A percentile compares a stretch with the other conserved stretches of the same genome.
phyloP scores from a whole-genome alignment of 2,113 vertebrate species.

The sheep (Ovis aries) region DNA sequence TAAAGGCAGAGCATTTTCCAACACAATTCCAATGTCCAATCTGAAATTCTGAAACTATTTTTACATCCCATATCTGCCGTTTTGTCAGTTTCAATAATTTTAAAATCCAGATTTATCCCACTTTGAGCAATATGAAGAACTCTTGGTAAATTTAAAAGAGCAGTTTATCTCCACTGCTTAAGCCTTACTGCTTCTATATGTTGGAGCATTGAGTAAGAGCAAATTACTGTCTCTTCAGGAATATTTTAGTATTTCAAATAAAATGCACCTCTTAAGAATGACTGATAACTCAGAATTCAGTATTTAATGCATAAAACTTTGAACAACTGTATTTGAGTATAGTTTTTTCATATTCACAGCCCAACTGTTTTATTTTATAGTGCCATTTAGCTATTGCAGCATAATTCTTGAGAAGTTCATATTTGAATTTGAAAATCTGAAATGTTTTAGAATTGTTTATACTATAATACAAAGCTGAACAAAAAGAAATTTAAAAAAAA shows the following conservation, averaged over 20 bases:
- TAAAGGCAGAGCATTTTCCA: background rate
- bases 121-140: background rate
- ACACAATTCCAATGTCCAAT: background rate
- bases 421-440: slow-evolving; percentile 49
- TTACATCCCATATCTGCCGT: background rate
- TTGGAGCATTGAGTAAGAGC: slow-evolving; percentile 24
- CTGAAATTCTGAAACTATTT: background rate
- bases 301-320: slow-evolving; percentile 52
- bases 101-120: background rate
- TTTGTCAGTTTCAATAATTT: slow-evolving; percentile 17
- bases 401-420: slow-evolving; percentile 34
- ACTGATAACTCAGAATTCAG: slow-evolving; percentile 51
- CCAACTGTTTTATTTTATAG: slow-evolving; percentile 49
- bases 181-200: slow-evolving; percentile 15
- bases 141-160: slow-evolving; percentile 40
- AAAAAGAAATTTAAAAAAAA: background rate
- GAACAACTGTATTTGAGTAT: slow-evolving; percentile 21
- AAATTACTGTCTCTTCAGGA: slow-evolving; percentile 51
- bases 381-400: slow-evolving; percentile 18
- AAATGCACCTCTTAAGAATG: slow-evolving; percentile 58
- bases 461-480: slow-evolving; percentile 10
- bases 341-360: background rate
- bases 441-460: slow-evolving; percentile 56
- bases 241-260: slow-evolving; percentile 50
- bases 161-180: background rate